Base-by-base conservation (phyloP, 2,113 vertebrate genomes). In the Girardinichthys multiradiatus region DNA sequence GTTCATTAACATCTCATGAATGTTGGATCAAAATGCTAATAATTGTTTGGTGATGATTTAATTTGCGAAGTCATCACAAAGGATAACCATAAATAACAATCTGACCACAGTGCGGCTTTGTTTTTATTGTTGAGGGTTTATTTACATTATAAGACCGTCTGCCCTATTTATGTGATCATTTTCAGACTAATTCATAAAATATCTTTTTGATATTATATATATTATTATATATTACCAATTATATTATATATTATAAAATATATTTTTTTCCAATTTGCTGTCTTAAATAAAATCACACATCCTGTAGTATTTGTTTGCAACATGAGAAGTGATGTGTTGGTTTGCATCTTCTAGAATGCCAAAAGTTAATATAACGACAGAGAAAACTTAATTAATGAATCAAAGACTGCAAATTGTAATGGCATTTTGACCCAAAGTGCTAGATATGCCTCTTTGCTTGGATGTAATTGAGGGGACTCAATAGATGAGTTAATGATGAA, bases 1-100 rank as follows among this genome's bases (percentile, higher is more conserved):
- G 74, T 70, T 88, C 87, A 92, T 89, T 90, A 92, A 74, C 87
- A 84, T 89, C 85, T 91, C 85, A 91, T 93, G 85, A 91, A 93
- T 87, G 76, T 69, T 66, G 68, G 88, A 78, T 83, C 70, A 83
- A 72, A 67, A 68, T 66, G 61, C 77, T 83, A 77, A 80, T 88
- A 87, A 86, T 76, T 84, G 78, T 48, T 62, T 42, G 35, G 31
- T 79, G 79, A 72, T 87, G 81, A 85, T 80, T 65, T 80, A 79
- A 72, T 83, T 86, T 79, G 70, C 62, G 31, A 27, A 84, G 79
- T 83, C 78, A 72, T 42, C 64, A 62, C 68, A 74, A 81, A 86
- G 51, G 19, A 51, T 39, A 67, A 68, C 63, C 63, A 81, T 83
- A 62, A 80, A 80, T 85, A 62, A 57, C 59, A 81, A 64, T 69